A percentile compares a stretch with the other conserved stretches of the same genome.
phyloP scores from a whole-genome alignment of 2,797 vertebrate genomes.

The Ispidina picta region DNA sequence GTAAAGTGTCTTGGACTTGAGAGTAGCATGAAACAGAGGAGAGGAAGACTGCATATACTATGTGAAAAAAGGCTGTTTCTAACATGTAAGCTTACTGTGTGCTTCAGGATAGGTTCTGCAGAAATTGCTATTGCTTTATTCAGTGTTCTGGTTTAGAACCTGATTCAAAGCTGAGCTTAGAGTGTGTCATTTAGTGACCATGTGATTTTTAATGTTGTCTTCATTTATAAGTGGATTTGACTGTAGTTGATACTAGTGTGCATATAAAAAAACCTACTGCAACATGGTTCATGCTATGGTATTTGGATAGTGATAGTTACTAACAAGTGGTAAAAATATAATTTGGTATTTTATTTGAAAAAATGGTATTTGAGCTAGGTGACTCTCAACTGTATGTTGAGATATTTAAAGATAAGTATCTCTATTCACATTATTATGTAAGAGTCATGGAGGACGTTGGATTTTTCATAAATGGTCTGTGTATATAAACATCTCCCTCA shows the following conservation, averaged over 20 bases:
- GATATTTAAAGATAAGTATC: not conserved
- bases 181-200: no score
- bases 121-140: no score
- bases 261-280: not conserved
- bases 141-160: no score
- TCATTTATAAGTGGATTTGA: no score
- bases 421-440: not conserved
- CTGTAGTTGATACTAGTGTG: no score
- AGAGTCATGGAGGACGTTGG: not conserved
- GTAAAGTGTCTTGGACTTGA: not conserved
- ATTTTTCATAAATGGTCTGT: no score
- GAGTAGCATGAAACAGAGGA: not conserved
- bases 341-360: not conserved
- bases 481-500: not conserved
- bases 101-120: no score
- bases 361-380: not conserved
- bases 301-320: not conserved
- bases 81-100: no score
- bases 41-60: not conserved
- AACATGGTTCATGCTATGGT: not conserved
- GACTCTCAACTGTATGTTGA: not conserved
- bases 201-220: no score
- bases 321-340: not conserved
- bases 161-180: no score
- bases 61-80: no score